Conservation (phyloP, 1,140 invertebrate genomes). For the Dreissena rostriformis region DNA sequence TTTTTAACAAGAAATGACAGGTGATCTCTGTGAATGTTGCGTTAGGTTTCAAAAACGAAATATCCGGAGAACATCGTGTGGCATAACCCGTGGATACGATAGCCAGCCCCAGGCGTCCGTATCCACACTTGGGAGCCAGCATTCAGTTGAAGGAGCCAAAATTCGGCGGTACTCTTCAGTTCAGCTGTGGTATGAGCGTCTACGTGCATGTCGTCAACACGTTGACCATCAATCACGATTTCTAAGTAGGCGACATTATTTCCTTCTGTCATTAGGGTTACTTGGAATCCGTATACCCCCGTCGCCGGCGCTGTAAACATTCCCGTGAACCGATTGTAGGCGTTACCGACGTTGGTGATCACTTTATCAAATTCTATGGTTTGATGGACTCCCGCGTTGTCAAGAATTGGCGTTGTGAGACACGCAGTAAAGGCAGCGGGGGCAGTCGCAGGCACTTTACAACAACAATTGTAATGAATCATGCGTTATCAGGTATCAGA, state of each 20-base stretch:
- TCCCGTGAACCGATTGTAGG: neutral
- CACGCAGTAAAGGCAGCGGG: too few relatives aligned
- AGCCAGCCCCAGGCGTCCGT: neutral
- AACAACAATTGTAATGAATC: too few relatives aligned
- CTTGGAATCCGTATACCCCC: slow-evolving; percentile 9
- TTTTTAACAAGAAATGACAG: too few relatives aligned
- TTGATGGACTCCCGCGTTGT: slow-evolving; percentile 1
- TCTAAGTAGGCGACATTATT: neutral
- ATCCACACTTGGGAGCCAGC: slow-evolving; percentile 5
- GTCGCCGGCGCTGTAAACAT: slow-evolving; percentile 11
- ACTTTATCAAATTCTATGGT: slow-evolving; percentile 14
- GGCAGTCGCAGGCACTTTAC: too few relatives aligned
- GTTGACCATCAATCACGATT: neutral
- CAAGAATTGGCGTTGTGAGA: neutral
- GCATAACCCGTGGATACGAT: neutral
- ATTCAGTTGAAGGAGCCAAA: neutral
- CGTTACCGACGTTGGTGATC: slow-evolving; percentile 30
- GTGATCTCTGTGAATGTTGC: too few relatives aligned
- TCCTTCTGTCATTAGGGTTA: slow-evolving; percentile 3
- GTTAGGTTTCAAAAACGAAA: too few relatives aligned
- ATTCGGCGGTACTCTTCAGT: neutral
- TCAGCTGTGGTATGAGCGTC: neutral
- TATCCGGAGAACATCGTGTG: slow-evolving; percentile 19
- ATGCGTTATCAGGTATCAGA: too few relatives aligned
- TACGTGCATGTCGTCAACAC: neutral